Conservation (phyloP, 37 sponge, comb jelly and placozoan genomes). For the Halisarca cf. caerulea region DNA sequence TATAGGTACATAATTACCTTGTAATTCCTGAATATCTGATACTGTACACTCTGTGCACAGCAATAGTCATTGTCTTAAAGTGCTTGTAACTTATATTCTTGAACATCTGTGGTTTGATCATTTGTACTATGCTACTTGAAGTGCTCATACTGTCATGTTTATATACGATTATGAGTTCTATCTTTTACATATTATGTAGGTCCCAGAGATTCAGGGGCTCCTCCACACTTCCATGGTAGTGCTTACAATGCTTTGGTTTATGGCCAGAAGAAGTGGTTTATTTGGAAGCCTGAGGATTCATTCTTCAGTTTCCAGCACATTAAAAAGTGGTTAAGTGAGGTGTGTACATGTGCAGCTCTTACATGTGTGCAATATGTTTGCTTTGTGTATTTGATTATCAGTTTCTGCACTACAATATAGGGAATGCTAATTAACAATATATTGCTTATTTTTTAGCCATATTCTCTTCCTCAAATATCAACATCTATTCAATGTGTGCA, state of each 20-base stretch:
- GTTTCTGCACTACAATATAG: not conserved
- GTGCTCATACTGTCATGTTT: too few relatives aligned
- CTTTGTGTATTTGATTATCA: not conserved
- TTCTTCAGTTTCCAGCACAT: slow-evolving; percentile 36
- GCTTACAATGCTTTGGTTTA: slow-evolving; percentile 45
- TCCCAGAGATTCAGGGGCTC: slow-evolving; percentile 47
- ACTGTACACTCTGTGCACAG: too few relatives aligned
- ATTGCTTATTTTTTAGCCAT: not conserved
- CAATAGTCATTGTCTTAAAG: too few relatives aligned
- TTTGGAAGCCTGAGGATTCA: slow-evolving; percentile 41
- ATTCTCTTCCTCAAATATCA: not conserved
- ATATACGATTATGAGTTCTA: not conserved
- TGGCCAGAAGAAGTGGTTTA: slow-evolving; percentile 48
- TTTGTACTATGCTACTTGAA: too few relatives aligned
- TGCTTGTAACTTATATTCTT: too few relatives aligned
- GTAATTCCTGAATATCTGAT: too few relatives aligned
- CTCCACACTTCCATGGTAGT: slow-evolving; percentile 59
- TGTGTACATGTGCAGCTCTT: too few relatives aligned
- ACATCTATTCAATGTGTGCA: slow-evolving; percentile 6
- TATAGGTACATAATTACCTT: too few relatives aligned
- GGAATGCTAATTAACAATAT: not conserved
- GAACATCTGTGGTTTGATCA: too few relatives aligned
- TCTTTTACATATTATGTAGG: slow-evolving; percentile 10
- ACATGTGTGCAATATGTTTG: too few relatives aligned
- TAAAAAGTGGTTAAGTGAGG: slow-evolving; percentile 10